Percentiles rank a stretch among this genome's conserved stretches.
phyloP scores from a whole-genome alignment of 2,888 invertebrate species.

The Diaprepes abbreviatus region DNA sequence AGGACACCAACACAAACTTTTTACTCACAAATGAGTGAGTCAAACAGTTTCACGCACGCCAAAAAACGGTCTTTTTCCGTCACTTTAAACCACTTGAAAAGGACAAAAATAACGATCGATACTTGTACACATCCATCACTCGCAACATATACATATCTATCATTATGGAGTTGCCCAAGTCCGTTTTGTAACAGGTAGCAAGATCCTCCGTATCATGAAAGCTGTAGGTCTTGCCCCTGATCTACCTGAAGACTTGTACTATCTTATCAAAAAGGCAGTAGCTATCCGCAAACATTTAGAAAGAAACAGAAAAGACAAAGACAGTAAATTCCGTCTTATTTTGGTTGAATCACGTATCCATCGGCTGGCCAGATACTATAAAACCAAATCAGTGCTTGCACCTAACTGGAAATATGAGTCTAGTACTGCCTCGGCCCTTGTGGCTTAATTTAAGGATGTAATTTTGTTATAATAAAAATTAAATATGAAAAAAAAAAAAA shows the following conservation, averaged over 20 bases:
- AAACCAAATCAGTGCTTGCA: constrained; percentile 93
- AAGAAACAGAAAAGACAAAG: constrained; percentile 97
- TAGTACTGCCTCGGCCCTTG: constrained; percentile 97
- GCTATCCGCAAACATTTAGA: constrained; percentile 99
- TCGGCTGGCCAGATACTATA: constrained; percentile 98
- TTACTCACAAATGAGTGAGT: too few relatives aligned
- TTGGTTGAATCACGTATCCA: constrained; percentile 99
- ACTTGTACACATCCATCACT: too few relatives aligned
- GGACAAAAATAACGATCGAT: too few relatives aligned
- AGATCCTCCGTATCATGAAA: constrained; percentile 98
- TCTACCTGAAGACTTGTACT: constrained; percentile 98
- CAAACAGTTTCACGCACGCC: too few relatives aligned
- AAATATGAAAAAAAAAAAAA: not conserved
- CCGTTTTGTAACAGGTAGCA: constrained; percentile 98
- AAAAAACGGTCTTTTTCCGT: too few relatives aligned
- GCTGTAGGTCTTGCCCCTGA: constrained; percentile 97
- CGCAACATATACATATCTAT: too few relatives aligned
- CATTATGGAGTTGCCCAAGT: constrained; percentile 99
- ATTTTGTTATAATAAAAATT: constrained; percentile 27
- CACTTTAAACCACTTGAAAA: too few relatives aligned
- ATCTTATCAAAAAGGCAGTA: constrained; percentile 99
- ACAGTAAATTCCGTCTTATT: constrained; percentile 99
- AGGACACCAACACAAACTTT: too few relatives aligned
- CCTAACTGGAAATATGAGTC: constrained; percentile 99
- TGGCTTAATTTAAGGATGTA: constrained; percentile 79